phyloP scores from a whole-genome alignment of 1,140 invertebrate species.

The Calliphora vicina region DNA sequence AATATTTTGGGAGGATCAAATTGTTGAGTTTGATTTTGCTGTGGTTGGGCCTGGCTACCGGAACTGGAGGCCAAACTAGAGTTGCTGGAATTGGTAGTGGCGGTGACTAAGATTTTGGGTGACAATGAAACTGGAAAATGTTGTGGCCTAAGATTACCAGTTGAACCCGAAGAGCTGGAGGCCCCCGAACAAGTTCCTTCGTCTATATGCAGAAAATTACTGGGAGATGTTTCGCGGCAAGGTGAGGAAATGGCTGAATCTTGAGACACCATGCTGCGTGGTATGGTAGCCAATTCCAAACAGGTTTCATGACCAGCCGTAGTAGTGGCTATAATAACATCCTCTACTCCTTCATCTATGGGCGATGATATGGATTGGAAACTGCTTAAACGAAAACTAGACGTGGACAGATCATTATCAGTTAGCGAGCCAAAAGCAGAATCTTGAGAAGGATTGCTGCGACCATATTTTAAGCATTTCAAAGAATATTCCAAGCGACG shows the following conservation, averaged over 20 bases:
- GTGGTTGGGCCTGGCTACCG: constrained; percentile 36
- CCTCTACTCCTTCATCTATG: constrained; percentile 62
- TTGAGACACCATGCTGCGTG: constrained; percentile 59
- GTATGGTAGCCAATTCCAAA: constrained; percentile 57
- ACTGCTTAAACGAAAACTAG: constrained; percentile 59
- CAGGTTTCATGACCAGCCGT: constrained; percentile 59
- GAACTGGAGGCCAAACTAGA: constrained; percentile 52
- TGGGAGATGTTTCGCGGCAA: constrained; percentile 58
- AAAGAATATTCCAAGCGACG: constrained; percentile 60
- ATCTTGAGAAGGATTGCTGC: constrained; percentile 63
- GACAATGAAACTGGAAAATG: constrained; percentile 60
- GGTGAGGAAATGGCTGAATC: constrained; percentile 61
- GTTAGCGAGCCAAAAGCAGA: constrained; percentile 62
- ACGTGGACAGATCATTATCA: constrained; percentile 61
- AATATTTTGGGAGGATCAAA: constrained; percentile 63
- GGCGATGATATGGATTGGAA: constrained; percentile 63
- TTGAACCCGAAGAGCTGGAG: constrained; percentile 47
- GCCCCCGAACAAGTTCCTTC: constrained; percentile 58
- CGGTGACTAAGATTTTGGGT: constrained; percentile 58
- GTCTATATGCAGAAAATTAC: constrained; percentile 58
- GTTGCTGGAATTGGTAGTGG: constrained; percentile 58
- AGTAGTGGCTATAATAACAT: constrained; percentile 61
- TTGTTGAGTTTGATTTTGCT: constrained; percentile 46
- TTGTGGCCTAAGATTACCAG: constrained; percentile 51
- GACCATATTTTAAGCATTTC: constrained; percentile 61